These are phyloP conservation scores for Drosophila pachea DNA, from an alignment of 1,140 invertebrate species.

Conservation along the genomic window DNA sequence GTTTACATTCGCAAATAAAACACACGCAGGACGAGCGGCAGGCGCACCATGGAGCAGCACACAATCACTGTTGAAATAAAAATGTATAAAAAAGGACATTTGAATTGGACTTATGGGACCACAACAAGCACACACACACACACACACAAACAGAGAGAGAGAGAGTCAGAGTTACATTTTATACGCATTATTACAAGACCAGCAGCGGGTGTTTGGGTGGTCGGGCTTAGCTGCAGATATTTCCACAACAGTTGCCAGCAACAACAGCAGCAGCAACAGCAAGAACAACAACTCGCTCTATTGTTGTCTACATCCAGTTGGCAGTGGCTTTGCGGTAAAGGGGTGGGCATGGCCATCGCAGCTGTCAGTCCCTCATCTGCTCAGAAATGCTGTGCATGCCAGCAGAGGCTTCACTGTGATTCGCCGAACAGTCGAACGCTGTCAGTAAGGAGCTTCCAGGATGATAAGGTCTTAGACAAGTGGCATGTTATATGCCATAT, in stretches of 20 bases:
- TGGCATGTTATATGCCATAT: neutral
- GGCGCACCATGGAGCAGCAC: slow-evolving; percentile 39
- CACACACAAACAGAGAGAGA: slow-evolving; percentile 28
- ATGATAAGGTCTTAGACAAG: slow-evolving; percentile 11
- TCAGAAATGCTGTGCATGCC: slow-evolving; percentile 21
- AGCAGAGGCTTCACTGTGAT: slow-evolving; percentile 19
- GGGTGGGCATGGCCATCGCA: slow-evolving; percentile 36
- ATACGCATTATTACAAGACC: slow-evolving; percentile 64
- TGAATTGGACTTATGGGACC: slow-evolving; percentile 77
- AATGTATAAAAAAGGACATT: slow-evolving; percentile 78
- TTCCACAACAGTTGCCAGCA: slow-evolving; percentile 26
- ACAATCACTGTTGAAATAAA: slow-evolving; percentile 77
- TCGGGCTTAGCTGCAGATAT: slow-evolving; percentile 32
- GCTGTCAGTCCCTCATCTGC: slow-evolving; percentile 57
- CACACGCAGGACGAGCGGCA: slow-evolving; percentile 45
- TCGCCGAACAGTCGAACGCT: slow-evolving; percentile 30
- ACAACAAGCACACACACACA: slow-evolving; percentile 51
- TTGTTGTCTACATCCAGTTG: slow-evolving; percentile 37
- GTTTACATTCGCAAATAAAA: slow-evolving; percentile 77
- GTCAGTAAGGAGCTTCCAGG: slow-evolving; percentile 13
- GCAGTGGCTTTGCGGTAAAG: slow-evolving; percentile 47
- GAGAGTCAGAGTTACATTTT: slow-evolving; percentile 60
- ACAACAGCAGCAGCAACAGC: slow-evolving; percentile 9
- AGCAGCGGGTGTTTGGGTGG: neutral
- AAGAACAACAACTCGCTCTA: slow-evolving; percentile 41